phyloP scores from a whole-genome alignment of 2,888 invertebrate species.

The Heteromurus nitidus region DNA sequence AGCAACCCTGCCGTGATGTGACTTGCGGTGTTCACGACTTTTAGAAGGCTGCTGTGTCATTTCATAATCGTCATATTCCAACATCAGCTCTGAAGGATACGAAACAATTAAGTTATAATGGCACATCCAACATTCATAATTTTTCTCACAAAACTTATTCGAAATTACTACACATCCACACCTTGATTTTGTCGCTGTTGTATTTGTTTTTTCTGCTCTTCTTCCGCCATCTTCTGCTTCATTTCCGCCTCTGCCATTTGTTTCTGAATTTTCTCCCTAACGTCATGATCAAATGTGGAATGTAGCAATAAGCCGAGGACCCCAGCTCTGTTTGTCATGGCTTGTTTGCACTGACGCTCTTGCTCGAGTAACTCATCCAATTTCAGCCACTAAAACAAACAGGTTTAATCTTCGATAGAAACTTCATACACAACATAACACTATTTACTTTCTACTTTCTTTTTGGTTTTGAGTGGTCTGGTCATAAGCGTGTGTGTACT shows the following conservation, averaged over 20 bases:
- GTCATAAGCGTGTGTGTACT: too few species aligned
- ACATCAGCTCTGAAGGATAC: conserved; percentile 9
- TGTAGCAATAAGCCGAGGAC: conserved; percentile 96
- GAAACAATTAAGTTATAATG: too few species aligned
- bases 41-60: conserved; percentile 47
- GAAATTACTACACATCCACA: conserved; percentile 10
- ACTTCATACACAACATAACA: background rate
- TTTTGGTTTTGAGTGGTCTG: too few species aligned
- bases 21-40: conserved; percentile 49
- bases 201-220: conserved; percentile 35
- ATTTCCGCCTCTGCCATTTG: conserved; percentile 58
- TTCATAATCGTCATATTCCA: conserved; percentile 49
- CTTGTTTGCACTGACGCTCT: conserved; percentile 87
- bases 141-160: too few species aligned
- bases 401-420: background rate
- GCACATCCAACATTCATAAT: background rate
- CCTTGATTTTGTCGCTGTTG: conserved; percentile 22
- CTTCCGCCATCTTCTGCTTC: conserved; percentile 40
- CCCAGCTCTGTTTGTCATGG: conserved; percentile 88
- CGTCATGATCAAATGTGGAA: conserved; percentile 95
- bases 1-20: background rate
- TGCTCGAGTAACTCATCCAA: conserved; percentile 96
- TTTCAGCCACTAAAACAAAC: conserved; percentile 86
- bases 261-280: conserved; percentile 80
- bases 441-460: too few species aligned